Percentiles rank a stretch among this genome's conserved stretches.
Evolutionary conservation across 2,797 vertebrate species (phyloP).

Genomic region (Danio kyathit): DNA sequence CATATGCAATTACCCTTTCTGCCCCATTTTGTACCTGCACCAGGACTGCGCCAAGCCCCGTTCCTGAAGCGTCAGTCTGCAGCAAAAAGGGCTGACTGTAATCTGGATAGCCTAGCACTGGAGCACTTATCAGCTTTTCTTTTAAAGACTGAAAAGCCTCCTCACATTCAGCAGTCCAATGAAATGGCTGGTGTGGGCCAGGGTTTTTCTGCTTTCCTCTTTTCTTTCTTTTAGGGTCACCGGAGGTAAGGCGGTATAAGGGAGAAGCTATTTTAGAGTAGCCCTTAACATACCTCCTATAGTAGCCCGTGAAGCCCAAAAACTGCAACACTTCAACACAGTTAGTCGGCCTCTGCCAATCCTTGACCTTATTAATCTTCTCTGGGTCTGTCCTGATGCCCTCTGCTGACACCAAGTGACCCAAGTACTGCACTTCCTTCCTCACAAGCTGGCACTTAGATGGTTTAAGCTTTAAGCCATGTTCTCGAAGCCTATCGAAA

Average conservation of each 20-base stretch:
- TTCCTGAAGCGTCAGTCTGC: not conserved
- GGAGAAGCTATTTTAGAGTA: not conserved
- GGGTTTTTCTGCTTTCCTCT: not conserved
- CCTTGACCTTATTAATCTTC: conserved; percentile 22
- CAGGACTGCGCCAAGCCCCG: not conserved
- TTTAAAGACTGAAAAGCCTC: not conserved
- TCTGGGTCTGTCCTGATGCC: conserved; percentile 31
- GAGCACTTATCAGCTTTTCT: too few species aligned
- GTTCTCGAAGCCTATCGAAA: not conserved
- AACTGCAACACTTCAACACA: not conserved
- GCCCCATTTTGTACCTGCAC: not conserved
- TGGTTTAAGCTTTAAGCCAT: conserved; percentile 17
- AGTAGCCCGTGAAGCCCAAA: not conserved
- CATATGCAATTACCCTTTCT: too few species aligned
- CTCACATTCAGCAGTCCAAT: not conserved
- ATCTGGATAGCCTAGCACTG: not conserved
- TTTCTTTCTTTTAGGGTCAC: conserved; percentile 3
- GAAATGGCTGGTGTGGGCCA: not conserved
- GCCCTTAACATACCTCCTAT: not conserved
- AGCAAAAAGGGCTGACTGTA: conserved; percentile 10
- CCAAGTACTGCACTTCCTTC: not conserved
- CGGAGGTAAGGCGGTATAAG: not conserved
- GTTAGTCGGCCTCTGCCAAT: conserved; percentile 17
- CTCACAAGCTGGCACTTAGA: conserved; percentile 1
- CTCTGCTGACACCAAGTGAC: conserved; percentile 10